A percentile compares a stretch with the other conserved stretches of the same genome.
Conservation (phyloP, 2,113 vertebrate genomes). For the Pseudorhombus dupliciocellatus region DNA sequence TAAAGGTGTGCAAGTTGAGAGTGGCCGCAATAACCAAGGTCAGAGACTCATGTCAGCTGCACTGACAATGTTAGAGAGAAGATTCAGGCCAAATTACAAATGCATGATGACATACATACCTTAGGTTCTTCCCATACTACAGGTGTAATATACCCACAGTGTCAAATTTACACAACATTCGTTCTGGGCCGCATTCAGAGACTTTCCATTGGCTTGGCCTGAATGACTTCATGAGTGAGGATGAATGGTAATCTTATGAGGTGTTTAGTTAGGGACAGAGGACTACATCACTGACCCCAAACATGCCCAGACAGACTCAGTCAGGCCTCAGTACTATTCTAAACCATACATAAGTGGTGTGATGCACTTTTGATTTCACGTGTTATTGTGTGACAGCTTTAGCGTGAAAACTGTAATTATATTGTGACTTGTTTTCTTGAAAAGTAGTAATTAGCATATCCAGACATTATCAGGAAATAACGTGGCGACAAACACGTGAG, state of each 20-base stretch:
- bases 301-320: slow-evolving; percentile 29
- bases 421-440: background rate
- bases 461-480: background rate
- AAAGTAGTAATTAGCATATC: background rate
- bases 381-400: background rate
- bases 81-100: background rate
- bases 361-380: slow-evolving; percentile 9
- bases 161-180: slow-evolving; percentile 26
- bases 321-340: slow-evolving; percentile 3
- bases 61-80: slow-evolving; percentile 7
- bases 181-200: slow-evolving; percentile 14
- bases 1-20: background rate
- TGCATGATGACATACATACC: slow-evolving; percentile 9
- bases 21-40: slow-evolving; percentile 7
- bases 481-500: slow-evolving; percentile 22
- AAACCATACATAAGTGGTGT: slow-evolving; percentile 16
- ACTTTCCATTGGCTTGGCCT: slow-evolving; percentile 51
- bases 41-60: slow-evolving; percentile 4
- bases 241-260: slow-evolving; percentile 51
- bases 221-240: slow-evolving; percentile 45
- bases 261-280: slow-evolving; percentile 47
- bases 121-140: background rate
- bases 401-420: background rate
- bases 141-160: slow-evolving; percentile 19
- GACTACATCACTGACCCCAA: slow-evolving; percentile 31